Conservation (phyloP, 2,888 invertebrate species). For the Cheilosia grossa region DNA sequence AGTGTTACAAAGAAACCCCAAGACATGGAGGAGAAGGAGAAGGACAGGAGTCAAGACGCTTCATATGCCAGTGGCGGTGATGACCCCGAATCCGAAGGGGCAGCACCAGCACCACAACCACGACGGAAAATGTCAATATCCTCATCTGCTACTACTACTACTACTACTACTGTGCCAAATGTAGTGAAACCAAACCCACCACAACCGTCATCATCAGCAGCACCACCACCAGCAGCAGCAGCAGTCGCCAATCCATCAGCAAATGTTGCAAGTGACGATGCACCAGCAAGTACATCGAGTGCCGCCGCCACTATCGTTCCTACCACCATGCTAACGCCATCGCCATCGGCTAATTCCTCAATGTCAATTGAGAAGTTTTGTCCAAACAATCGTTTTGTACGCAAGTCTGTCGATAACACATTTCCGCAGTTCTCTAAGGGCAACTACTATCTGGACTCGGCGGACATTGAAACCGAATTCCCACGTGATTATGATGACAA, state of each 20-base stretch:
- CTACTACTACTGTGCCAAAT: slow-evolving; percentile 49
- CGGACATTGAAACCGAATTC: slow-evolving; percentile 82
- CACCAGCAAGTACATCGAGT: slow-evolving; percentile 72
- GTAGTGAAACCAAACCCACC: slow-evolving; percentile 3
- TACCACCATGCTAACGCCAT: slow-evolving; percentile 42
- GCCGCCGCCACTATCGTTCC: slow-evolving; percentile 67
- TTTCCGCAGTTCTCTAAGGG: slow-evolving; percentile 77
- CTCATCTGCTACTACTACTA: not conserved
- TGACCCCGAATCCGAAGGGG: slow-evolving; percentile 18
- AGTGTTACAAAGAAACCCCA: slow-evolving; percentile 20
- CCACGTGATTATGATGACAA: slow-evolving; percentile 83
- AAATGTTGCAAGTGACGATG: slow-evolving; percentile 55
- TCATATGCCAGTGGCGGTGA: slow-evolving; percentile 34
- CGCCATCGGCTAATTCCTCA: slow-evolving; percentile 54
- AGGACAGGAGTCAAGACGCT: slow-evolving; percentile 31
- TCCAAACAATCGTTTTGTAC: slow-evolving; percentile 82
- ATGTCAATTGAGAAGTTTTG: slow-evolving; percentile 76
- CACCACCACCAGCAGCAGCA: not conserved
- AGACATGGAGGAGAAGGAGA: slow-evolving; percentile 59
- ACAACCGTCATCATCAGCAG: not conserved
- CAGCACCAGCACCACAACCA: not conserved
- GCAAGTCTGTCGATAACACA: slow-evolving; percentile 82
- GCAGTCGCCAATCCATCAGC: not conserved
- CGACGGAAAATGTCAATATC: slow-evolving; percentile 8
- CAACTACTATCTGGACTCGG: slow-evolving; percentile 79